phyloP scores from a whole-genome alignment of 2,888 invertebrate species.

The Hylaea fasciaria region DNA sequence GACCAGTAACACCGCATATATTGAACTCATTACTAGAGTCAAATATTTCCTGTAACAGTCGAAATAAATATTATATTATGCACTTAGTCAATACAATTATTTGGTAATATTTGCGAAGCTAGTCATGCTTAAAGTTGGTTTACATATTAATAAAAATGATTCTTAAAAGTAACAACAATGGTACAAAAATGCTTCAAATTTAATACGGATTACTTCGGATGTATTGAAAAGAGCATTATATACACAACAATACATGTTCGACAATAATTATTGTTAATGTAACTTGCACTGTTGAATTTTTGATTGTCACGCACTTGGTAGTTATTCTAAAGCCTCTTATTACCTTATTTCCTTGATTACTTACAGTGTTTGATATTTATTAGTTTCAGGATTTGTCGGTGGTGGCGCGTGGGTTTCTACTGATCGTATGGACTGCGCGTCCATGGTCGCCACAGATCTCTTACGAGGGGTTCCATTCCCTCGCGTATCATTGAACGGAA shows the following conservation, averaged over 20 bases:
- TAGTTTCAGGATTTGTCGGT: conserved; percentile 76
- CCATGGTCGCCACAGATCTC: conserved; percentile 74
- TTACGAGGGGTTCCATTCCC: conserved; percentile 70
- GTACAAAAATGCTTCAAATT: too few relatives aligned
- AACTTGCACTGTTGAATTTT: background rate
- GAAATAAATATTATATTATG: conserved; percentile 22
- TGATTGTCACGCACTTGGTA: background rate
- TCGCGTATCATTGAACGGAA: conserved; percentile 61
- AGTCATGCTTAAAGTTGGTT: too few relatives aligned
- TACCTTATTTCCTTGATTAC: conserved; percentile 28
- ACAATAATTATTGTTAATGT: background rate
- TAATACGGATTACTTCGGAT: too few relatives aligned
- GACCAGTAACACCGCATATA: conserved; percentile 88
- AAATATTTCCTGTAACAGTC: conserved; percentile 83
- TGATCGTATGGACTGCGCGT: conserved; percentile 77
- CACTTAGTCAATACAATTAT: too few relatives aligned
- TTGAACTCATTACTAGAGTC: conserved; percentile 86
- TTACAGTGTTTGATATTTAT: conserved; percentile 76
- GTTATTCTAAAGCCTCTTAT: background rate
- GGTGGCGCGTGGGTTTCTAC: conserved; percentile 78
- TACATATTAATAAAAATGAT: background rate
- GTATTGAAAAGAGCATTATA: background rate
- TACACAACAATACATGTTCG: background rate
- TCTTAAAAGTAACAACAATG: background rate
- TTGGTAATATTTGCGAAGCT: background rate